Evolutionary conservation across 2,113 vertebrate species (phyloP), one percentile per base, ranked within the genome.

Genomic region (Cololabis saira): DNA sequence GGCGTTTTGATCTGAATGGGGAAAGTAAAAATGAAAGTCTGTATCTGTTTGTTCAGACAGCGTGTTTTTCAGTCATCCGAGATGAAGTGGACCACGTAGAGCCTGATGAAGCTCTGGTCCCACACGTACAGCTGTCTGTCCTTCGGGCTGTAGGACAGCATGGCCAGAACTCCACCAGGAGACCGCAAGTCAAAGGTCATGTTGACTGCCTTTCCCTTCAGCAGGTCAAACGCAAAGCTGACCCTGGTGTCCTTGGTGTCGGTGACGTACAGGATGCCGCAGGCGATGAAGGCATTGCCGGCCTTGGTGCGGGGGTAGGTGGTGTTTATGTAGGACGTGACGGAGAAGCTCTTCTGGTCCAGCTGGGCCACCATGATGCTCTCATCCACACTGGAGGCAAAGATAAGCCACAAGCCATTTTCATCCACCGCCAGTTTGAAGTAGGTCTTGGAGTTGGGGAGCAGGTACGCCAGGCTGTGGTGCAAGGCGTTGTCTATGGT

Each of bases 361-460:
- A 98, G 16, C 9, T 91, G 93, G 6, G 95, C 97, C 1, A 98
- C 97, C n/a, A 93, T 91, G 15, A 99, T 93, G 67, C 87, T 95
- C 8, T 96, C 94, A 0, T 98, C 96, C 0, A 65, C 16, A 13
- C 88, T 94, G 0, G 96, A 97, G 14, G 95, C 96, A 4, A 96
- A 99, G 72, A 98, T 95, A 40, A 98, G 84, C 98, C 98, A 99
- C 43, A 99, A 74, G 2, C 95, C 93, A 21, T 95, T 95, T 83
- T 98, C 96, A 13, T 98, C 98, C 4, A 87, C 93, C 1, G 96
- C 95, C n/a, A 98, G 0, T 12, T 96, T 98, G 91, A 98, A 99
- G 80, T 99, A 99, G 0, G 97, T 98, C 91, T 98, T 99, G 12
- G 97, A 96, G 86, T 96, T 97, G 1, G 92, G 86, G 49, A 98